Conservation (phyloP, 2,888 invertebrate species). For the Copidosoma aretas region DNA sequence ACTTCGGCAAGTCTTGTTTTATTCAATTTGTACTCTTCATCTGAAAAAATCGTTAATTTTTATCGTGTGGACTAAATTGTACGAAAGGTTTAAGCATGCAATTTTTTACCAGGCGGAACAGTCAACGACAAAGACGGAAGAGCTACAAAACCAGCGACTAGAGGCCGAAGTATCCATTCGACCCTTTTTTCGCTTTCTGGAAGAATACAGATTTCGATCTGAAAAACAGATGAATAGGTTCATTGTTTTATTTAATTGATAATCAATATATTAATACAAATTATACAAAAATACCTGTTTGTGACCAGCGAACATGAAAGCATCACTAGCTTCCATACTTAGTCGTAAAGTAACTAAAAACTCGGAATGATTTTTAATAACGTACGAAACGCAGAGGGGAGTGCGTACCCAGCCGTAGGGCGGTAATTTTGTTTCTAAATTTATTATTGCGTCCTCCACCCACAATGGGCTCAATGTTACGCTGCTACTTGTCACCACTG, state of each 20-base stretch:
- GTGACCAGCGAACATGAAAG: constrained; percentile 94
- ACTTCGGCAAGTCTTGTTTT: constrained; percentile 66
- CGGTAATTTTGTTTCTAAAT: constrained; percentile 71
- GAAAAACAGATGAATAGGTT: constrained; percentile 27
- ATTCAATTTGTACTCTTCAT: constrained; percentile 60
- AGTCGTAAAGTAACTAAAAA: constrained; percentile 76
- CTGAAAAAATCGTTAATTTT: constrained; percentile 43
- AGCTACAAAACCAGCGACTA: constrained; percentile 68
- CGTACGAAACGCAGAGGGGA: constrained; percentile 75
- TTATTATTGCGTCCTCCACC: constrained; percentile 70
- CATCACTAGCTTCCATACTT: constrained; percentile 83
- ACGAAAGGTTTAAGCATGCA: constrained; percentile 47
- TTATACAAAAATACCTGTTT: constrained; percentile 78
- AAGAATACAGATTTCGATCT: constrained; percentile 63
- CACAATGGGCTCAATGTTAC: constrained; percentile 67
- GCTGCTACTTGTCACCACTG: constrained; percentile 63
- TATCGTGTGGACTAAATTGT: neutral
- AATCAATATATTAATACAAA: too few relatives aligned
- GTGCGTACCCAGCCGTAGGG: constrained; percentile 77
- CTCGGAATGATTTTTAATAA: constrained; percentile 75
- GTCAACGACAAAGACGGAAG: constrained; percentile 66
- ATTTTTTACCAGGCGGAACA: constrained; percentile 57
- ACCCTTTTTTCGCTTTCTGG: constrained; percentile 70
- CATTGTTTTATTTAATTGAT: neutral
- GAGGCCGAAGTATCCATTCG: constrained; percentile 81